These are phyloP conservation scores for Reticulitermes lucifugus DNA, from an alignment of 2,888 invertebrate species.

Conservation along the genomic window DNA sequence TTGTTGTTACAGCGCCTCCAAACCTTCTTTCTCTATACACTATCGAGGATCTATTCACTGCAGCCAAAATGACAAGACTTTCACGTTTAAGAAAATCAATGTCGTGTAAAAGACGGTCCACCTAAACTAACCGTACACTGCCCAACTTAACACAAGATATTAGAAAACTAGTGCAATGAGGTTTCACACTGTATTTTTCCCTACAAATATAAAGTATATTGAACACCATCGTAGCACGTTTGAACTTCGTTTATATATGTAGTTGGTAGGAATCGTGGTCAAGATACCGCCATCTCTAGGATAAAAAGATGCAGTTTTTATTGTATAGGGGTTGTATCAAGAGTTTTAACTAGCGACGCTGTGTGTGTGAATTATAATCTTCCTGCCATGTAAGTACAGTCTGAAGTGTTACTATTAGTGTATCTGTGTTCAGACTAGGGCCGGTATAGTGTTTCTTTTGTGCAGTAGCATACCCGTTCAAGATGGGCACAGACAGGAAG, in stretches of 20 bases:
- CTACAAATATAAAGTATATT: background rate
- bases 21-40: background rate
- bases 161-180: background rate
- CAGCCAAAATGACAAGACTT: background rate
- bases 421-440: background rate
- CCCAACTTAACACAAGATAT: background rate
- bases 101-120: background rate
- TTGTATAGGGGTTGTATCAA: conserved; percentile 22
- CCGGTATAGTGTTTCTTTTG: background rate
- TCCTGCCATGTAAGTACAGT: background rate
- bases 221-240: background rate
- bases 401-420: background rate
- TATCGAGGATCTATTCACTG: background rate
- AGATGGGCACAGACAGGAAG: conserved; percentile 8
- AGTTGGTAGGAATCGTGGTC: conserved; percentile 35
- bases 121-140: background rate
- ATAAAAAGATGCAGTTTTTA: conserved; percentile 37
- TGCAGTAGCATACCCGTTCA: background rate
- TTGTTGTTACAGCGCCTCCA: background rate
- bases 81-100: conserved; percentile 1
- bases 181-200: background rate
- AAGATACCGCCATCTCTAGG: conserved; percentile 42
- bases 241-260: background rate
- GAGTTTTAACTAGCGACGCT: background rate
- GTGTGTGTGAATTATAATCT: background rate